Evolutionary conservation across 1,140 invertebrate species (phyloP).

Genomic region (Eurosta solidaginis): DNA sequence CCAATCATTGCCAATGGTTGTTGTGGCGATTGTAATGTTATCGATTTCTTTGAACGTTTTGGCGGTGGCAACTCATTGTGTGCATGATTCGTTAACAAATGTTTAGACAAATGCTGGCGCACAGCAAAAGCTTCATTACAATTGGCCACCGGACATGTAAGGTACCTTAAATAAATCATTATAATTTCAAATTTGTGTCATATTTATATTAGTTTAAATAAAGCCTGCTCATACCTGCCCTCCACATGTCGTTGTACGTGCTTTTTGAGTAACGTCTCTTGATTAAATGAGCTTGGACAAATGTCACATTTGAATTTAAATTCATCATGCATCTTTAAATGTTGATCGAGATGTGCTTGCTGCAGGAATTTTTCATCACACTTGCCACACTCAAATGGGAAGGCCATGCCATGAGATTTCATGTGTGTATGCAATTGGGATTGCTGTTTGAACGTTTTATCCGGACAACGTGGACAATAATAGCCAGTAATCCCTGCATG

Average conservation of each 20-base stretch:
- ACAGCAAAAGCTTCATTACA: constrained; percentile 57
- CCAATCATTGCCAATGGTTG: constrained; percentile 55
- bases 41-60: constrained; percentile 56
- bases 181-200: neutral
- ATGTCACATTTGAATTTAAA: constrained; percentile 59
- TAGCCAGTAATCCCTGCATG: constrained; percentile 58
- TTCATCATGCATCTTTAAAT: constrained; percentile 57
- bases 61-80: constrained; percentile 56
- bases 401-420: constrained; percentile 56
- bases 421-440: constrained; percentile 58
- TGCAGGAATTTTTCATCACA: constrained; percentile 59
- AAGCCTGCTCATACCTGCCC: constrained; percentile 40
- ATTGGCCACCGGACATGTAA: constrained; percentile 55
- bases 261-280: constrained; percentile 57
- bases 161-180: constrained; percentile 38
- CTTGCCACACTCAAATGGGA: constrained; percentile 56
- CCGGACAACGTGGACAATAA: constrained; percentile 56
- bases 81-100: constrained; percentile 55
- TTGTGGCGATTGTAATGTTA: constrained; percentile 48
- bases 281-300: constrained; percentile 57
- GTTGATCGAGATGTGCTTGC: constrained; percentile 56
- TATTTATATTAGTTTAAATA: neutral
- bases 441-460: constrained; percentile 59
- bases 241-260: constrained; percentile 59
- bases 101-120: constrained; percentile 57